Evolutionary conservation across 1,140 invertebrate species (phyloP).

Genomic region (Cryptotermes secundus): DNA sequence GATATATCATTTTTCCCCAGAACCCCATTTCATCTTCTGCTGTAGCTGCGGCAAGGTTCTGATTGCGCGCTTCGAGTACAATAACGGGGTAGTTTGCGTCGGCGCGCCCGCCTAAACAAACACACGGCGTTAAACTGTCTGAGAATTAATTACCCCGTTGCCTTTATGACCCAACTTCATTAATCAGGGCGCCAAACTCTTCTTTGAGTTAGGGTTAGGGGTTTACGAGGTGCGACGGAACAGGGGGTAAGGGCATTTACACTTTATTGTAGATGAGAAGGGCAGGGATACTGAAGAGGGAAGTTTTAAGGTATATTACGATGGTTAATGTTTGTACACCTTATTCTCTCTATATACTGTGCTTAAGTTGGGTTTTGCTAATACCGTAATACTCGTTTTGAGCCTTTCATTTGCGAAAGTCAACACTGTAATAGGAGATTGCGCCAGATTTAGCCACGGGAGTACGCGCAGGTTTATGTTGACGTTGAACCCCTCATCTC

Average conservation of each 20-base stretch:
- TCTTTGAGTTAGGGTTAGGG: neutral
- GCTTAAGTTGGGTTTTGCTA: too few relatives aligned
- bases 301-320: neutral
- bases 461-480: neutral
- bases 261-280: neutral
- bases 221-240: too few relatives aligned
- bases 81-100: neutral
- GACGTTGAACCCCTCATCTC: neutral
- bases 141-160: neutral
- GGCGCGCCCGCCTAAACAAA: neutral
- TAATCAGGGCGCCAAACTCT: constrained; percentile 5
- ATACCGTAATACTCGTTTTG: too few relatives aligned
- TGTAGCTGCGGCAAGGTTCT: neutral
- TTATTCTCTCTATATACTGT: neutral
- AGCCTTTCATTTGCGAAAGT: too few relatives aligned
- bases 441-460: neutral
- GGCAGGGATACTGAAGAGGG: neutral
- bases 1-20: too few relatives aligned
- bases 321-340: constrained; percentile 7
- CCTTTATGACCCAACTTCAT: constrained; percentile 16
- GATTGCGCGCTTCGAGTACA: neutral
- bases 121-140: neutral
- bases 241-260: neutral
- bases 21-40: too few relatives aligned
- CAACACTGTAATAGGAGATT: neutral